Conservation (phyloP, 2,113 vertebrate species). For the Haliaeetus leucogaster region DNA sequence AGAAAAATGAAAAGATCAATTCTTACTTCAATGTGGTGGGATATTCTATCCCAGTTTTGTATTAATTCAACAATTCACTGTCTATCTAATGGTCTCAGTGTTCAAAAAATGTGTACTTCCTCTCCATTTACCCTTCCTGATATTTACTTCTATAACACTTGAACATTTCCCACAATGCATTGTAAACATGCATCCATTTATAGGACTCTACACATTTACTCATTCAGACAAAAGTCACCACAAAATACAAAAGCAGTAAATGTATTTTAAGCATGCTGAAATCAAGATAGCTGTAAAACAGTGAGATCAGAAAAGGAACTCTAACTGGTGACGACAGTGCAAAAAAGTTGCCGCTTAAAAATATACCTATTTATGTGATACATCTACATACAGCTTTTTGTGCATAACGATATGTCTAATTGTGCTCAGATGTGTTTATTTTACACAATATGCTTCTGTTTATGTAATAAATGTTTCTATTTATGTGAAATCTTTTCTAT, state of each 20-base stretch:
- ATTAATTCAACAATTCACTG: neutral
- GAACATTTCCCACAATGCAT: neutral
- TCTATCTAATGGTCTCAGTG: neutral
- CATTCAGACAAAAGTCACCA: neutral
- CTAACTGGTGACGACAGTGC: fast-evolving
- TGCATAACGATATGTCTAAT: neutral
- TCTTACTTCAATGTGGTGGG: neutral
- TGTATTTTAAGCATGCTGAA: neutral
- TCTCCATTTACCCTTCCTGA: neutral
- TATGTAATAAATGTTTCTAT: neutral
- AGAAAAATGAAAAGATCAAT: neutral
- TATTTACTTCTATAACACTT: neutral
- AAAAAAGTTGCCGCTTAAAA: neutral
- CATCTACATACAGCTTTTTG: neutral
- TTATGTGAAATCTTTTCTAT: neutral
- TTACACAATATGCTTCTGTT: neutral
- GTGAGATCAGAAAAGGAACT: neutral
- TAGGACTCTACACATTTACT: neutral
- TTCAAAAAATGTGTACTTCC: neutral
- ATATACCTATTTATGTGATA: neutral
- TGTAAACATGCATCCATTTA: neutral
- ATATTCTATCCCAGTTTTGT: neutral
- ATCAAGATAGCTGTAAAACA: neutral
- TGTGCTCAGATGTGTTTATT: neutral
- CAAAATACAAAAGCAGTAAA: neutral